Conservation (phyloP, 30 jellyfish, hydroid and myxozoan species). For the Morbakka virulenta region DNA sequence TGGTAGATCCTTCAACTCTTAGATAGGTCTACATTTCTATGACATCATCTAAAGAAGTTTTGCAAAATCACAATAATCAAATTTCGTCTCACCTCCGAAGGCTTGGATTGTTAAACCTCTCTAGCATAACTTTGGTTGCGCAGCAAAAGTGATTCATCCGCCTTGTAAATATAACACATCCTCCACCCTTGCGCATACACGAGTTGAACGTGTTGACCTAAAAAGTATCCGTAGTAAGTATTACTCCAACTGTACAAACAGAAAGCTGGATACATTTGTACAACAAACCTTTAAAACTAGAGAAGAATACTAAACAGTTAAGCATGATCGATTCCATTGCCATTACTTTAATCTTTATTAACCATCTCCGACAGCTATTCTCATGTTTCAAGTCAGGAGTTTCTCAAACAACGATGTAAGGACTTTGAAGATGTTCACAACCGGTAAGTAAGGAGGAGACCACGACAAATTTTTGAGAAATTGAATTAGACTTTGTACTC, state of each 20-base stretch:
- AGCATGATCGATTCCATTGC: no score
- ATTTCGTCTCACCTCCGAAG: conserved; percentile 13
- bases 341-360: no score
- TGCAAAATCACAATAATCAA: not conserved
- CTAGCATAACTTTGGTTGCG: conserved; percentile 70
- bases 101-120: conserved; percentile 16
- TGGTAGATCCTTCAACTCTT: no score
- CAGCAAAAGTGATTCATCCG: conserved; percentile 43
- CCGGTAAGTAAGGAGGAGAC: no score
- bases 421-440: no score
- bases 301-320: not conserved
- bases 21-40: no score
- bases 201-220: conserved; percentile 69
- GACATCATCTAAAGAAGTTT: no score
- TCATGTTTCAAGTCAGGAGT: no score
- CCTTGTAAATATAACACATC: conserved; percentile 54
- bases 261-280: not conserved
- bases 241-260: not conserved
- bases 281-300: not conserved
- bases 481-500: no score
- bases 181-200: conserved; percentile 52
- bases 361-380: no score
- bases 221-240: not conserved
- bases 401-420: no score
- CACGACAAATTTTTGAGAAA: no score